Evolutionary conservation across 2,113 vertebrate species (phyloP).

Genomic region (Spilogale gracilis): DNA sequence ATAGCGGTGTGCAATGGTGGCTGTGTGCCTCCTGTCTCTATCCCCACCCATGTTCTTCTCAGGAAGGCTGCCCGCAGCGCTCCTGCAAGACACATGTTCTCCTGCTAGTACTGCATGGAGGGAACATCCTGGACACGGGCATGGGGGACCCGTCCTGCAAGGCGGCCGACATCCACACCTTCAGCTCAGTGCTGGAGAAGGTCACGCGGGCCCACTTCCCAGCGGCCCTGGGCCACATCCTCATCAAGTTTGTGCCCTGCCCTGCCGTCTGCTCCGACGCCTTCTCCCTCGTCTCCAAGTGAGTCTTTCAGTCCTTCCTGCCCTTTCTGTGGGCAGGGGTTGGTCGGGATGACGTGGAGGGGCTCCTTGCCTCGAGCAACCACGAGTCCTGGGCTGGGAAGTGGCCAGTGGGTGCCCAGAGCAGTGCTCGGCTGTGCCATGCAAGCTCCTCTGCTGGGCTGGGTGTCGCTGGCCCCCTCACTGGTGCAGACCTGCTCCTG

Average conservation of each 20-base stretch:
- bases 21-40: neutral
- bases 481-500: neutral
- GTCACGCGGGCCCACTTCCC: slow-evolving; percentile 95
- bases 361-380: neutral
- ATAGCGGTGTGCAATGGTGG: fast-evolving
- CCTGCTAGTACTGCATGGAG: slow-evolving; percentile 96
- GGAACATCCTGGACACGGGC: slow-evolving; percentile 95
- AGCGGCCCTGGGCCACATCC: slow-evolving; percentile 93
- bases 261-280: slow-evolving; percentile 97
- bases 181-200: slow-evolving; percentile 95
- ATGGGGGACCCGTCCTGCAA: slow-evolving; percentile 93
- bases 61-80: slow-evolving; percentile 87
- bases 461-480: fast-evolving
- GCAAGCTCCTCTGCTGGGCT: neutral
- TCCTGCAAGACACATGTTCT: slow-evolving; percentile 95
- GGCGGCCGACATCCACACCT: slow-evolving; percentile 92
- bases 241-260: slow-evolving; percentile 95
- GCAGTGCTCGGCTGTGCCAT: fast-evolving
- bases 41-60: neutral
- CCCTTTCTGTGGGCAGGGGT: neutral
- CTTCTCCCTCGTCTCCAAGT: slow-evolving; percentile 97
- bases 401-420: neutral
- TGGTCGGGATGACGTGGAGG: fast-evolving
- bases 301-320: slow-evolving; percentile 81
- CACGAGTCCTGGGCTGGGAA: fast-evolving